These are phyloP conservation scores for Bostrychus sinensis DNA, from an alignment of 2,113 vertebrate genomes.

Conservation along the genomic window DNA sequence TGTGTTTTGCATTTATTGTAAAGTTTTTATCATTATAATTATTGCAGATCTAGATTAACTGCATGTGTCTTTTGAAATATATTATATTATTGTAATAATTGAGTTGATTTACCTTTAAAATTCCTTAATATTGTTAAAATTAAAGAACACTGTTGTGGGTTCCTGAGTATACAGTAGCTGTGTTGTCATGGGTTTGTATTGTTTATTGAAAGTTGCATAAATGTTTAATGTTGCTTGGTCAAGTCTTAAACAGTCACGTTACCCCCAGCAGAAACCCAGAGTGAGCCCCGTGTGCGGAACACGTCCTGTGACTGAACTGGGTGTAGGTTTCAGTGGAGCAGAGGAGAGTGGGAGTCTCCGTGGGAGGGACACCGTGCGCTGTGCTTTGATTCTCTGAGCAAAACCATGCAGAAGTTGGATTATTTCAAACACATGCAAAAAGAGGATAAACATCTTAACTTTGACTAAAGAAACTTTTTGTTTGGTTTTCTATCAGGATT, in stretches of 20 bases:
- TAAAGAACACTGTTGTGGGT: too few relatives aligned
- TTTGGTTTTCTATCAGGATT: conserved; percentile 53
- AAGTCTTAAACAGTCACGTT: too few relatives aligned
- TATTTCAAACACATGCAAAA: background rate
- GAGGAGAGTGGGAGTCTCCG: conserved; percentile 21
- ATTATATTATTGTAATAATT: too few relatives aligned
- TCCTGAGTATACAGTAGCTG: background rate
- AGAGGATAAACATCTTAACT: background rate
- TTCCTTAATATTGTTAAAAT: too few relatives aligned
- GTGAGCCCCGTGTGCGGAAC: conserved; percentile 39
- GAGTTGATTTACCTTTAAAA: too few relatives aligned
- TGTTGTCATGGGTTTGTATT: background rate
- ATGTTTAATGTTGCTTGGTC: conserved; percentile 7
- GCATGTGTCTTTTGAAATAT: too few relatives aligned
- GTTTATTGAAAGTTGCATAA: background rate
- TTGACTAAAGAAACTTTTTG: background rate
- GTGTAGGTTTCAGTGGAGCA: conserved; percentile 53
- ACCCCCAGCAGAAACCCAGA: background rate
- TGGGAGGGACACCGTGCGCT: conserved; percentile 24
- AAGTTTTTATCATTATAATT: too few relatives aligned
- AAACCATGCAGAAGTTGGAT: conserved; percentile 26
- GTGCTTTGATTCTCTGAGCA: conserved; percentile 4
- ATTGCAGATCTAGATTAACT: too few relatives aligned
- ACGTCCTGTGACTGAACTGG: conserved; percentile 58
- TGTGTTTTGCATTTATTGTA: too few relatives aligned